These are phyloP conservation scores for Heteromyza rotundicornis DNA, from an alignment of 2,888 invertebrate genomes.

Conservation along the genomic window DNA sequence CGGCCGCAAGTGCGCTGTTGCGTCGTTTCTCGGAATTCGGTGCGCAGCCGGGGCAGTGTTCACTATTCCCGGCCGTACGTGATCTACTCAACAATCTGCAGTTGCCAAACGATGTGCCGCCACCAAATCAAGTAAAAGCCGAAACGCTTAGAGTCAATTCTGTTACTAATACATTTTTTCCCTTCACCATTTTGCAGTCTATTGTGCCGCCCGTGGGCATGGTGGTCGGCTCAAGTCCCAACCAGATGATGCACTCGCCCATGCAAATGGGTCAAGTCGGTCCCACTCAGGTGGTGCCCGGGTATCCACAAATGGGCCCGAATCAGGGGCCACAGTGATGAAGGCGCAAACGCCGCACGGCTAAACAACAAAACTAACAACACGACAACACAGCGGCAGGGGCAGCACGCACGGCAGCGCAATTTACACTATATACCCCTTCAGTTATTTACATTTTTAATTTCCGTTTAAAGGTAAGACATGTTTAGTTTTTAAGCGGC, in stretches of 20 bases:
- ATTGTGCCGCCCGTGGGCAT: conserved; percentile 63
- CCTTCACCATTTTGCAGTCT: conserved; percentile 36
- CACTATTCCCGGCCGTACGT: conserved; percentile 88
- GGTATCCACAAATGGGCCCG: conserved; percentile 56
- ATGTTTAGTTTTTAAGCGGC: too few relatives aligned
- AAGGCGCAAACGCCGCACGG: conserved; percentile 60
- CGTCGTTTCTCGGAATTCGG: conserved; percentile 79
- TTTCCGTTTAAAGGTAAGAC: not conserved
- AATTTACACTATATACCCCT: not conserved
- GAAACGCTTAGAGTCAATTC: too few relatives aligned
- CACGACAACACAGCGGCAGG: not conserved
- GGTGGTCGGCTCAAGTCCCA: conserved; percentile 63
- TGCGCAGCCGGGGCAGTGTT: conserved; percentile 81
- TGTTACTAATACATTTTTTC: conserved; percentile 14
- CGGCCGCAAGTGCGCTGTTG: conserved; percentile 70
- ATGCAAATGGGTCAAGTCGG: conserved; percentile 63
- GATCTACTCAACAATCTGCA: conserved; percentile 86
- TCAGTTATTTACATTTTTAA: not conserved
- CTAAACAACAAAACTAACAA: conserved; percentile 19
- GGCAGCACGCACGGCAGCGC: not conserved
- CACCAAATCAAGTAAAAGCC: conserved; percentile 62
- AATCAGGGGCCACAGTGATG: conserved; percentile 58
- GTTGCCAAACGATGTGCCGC: conserved; percentile 78
- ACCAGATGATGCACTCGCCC: conserved; percentile 68
- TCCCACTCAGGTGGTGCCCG: conserved; percentile 51